Percentiles rank a stretch among this genome's conserved stretches.
Conservation (phyloP, 2,113 vertebrate species). For the Isurus oxyrinchus region DNA sequence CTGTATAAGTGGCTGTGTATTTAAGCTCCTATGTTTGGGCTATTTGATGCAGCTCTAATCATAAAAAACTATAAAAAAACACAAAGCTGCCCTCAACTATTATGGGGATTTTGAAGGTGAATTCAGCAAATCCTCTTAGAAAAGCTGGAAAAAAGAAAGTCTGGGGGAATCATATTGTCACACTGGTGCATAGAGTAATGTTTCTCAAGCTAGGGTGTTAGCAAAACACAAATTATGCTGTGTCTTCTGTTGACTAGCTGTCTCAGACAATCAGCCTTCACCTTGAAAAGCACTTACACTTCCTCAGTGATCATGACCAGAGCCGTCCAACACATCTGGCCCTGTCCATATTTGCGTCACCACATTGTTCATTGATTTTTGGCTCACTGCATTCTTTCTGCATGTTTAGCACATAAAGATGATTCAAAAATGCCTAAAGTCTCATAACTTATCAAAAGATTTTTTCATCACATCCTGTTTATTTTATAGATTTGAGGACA, state of each 20-base stretch:
- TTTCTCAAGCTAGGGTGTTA: not conserved
- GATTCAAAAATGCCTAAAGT: not conserved
- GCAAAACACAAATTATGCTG: not conserved
- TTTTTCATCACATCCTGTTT: not conserved
- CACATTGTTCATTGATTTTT: not conserved
- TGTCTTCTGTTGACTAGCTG: not conserved
- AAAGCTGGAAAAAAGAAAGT: not conserved
- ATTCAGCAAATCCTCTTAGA: not conserved
- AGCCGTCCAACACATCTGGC: slow-evolving; percentile 3
- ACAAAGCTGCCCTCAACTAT: not conserved
- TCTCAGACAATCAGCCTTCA: not conserved
- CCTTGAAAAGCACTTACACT: slow-evolving; percentile 7
- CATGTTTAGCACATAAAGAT: not conserved
- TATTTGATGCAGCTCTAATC: not conserved
- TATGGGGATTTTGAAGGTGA: not conserved
- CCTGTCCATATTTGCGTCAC: not conserved
- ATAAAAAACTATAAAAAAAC: not conserved
- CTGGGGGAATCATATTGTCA: not conserved
- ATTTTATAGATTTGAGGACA: not conserved
- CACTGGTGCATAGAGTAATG: not conserved
- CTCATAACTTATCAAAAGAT: not conserved
- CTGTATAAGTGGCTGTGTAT: not conserved
- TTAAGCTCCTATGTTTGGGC: not conserved
- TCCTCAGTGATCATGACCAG: not conserved
- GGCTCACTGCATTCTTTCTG: not conserved